These are phyloP conservation scores for Sardinella longiceps DNA, from an alignment of 2,797 vertebrate species.

Conservation along the genomic window DNA sequence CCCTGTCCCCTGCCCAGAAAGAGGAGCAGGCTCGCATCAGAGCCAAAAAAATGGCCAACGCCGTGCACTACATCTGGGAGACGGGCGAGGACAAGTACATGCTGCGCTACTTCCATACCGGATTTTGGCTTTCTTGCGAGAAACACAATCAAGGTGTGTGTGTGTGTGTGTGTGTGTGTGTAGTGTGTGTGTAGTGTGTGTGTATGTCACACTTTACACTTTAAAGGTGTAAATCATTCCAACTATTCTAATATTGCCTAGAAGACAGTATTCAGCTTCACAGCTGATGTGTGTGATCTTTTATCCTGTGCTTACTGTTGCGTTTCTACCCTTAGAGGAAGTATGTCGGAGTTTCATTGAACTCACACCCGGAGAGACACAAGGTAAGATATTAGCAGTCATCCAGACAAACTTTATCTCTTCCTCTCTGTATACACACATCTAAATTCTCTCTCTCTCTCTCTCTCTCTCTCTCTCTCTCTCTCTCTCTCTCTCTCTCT, in stretches of 20 bases:
- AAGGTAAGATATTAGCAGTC: conserved; percentile 69
- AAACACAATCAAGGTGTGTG: conserved; percentile 75
- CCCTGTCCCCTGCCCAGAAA: conserved; percentile 65
- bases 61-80: conserved; percentile 86
- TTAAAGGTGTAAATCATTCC: too few species aligned
- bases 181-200: neutral
- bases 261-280: too few species aligned
- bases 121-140: conserved; percentile 86
- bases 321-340: conserved; percentile 68
- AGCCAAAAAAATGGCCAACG: conserved; percentile 73
- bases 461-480: neutral
- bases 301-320: neutral
- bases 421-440: too few species aligned
- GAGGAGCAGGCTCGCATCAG: conserved; percentile 65
- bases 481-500: too few species aligned
- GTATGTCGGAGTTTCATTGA: conserved; percentile 84
- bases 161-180: neutral
- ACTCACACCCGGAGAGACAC: conserved; percentile 79
- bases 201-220: neutral
- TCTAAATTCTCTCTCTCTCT: neutral
- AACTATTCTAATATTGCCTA: too few species aligned
- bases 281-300: neutral
- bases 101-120: conserved; percentile 83
- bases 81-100: conserved; percentile 85
- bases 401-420: too few species aligned